phyloP scores from a whole-genome alignment of 1,140 invertebrate species.

The Plodia interpunctella region DNA sequence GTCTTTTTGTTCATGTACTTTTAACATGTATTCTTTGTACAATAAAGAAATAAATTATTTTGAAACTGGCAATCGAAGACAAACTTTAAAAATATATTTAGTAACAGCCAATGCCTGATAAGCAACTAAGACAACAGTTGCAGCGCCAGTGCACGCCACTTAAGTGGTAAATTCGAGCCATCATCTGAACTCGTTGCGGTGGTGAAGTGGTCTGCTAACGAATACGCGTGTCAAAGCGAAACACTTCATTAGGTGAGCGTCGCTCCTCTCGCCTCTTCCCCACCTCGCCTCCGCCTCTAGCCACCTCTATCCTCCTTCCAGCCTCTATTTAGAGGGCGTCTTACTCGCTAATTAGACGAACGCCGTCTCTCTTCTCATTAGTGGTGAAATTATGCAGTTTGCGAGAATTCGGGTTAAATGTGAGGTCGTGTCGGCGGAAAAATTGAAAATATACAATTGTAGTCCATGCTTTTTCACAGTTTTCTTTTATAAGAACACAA shows the following conservation, averaged over 20 bases:
- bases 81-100: neutral
- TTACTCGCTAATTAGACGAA: slow-evolving; percentile 73
- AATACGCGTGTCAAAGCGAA: slow-evolving; percentile 74
- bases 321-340: slow-evolving; percentile 68
- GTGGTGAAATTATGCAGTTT: slow-evolving; percentile 75
- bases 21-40: too few relatives aligned
- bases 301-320: slow-evolving; percentile 37
- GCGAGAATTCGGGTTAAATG: slow-evolving; percentile 72
- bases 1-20: too few relatives aligned
- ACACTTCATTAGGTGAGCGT: slow-evolving; percentile 75
- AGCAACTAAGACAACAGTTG: slow-evolving; percentile 61
- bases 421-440: slow-evolving; percentile 61
- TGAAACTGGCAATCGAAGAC: too few relatives aligned
- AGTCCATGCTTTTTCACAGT: too few relatives aligned
- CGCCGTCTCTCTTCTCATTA: slow-evolving; percentile 73
- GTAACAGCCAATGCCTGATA: slow-evolving; percentile 26
- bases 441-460: slow-evolving; percentile 21
- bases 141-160: slow-evolving; percentile 68
- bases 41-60: too few relatives aligned
- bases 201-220: slow-evolving; percentile 72
- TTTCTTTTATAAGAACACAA: too few relatives aligned
- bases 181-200: slow-evolving; percentile 54
- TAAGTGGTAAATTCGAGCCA: slow-evolving; percentile 73
- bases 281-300: slow-evolving; percentile 15
- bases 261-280: slow-evolving; percentile 35